Conservation (phyloP, 2,797 vertebrate genomes). For the Apodemus agrarius region DNA sequence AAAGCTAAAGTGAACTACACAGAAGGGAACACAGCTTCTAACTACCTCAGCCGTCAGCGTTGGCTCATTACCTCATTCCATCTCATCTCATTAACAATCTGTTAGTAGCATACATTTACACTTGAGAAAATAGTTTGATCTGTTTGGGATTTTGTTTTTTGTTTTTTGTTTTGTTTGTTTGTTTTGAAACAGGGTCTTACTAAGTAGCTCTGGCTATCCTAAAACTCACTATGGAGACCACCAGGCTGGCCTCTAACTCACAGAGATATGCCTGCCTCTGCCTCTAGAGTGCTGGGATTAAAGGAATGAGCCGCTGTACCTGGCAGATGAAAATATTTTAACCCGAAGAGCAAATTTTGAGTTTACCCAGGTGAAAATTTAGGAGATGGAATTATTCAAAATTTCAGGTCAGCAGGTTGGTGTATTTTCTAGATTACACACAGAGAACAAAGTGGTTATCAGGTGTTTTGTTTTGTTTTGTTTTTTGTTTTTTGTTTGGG, state of each 20-base stretch:
- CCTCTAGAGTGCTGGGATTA: not conserved
- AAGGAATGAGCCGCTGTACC: not conserved
- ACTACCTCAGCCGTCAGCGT: not conserved
- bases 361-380: constrained; percentile 18
- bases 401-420: not conserved
- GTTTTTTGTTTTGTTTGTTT: too few relatives aligned
- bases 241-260: not conserved
- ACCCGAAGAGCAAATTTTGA: constrained; percentile 1
- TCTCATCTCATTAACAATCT: not conserved
- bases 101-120: constrained; percentile 24
- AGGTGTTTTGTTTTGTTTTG: too few relatives aligned
- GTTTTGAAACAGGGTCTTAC: not conserved
- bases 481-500: too few relatives aligned
- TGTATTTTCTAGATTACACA: not conserved
- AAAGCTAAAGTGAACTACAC: not conserved
- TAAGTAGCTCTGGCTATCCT: not conserved
- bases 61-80: not conserved
- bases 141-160: not conserved
- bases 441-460: not conserved
- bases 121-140: constrained; percentile 30
- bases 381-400: not conserved
- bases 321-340: not conserved
- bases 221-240: not conserved
- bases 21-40: not conserved
- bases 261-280: not conserved